These are phyloP conservation scores for Catharus fuscescens DNA, from an alignment of 2,113 vertebrate species.

Conservation along the genomic window DNA sequence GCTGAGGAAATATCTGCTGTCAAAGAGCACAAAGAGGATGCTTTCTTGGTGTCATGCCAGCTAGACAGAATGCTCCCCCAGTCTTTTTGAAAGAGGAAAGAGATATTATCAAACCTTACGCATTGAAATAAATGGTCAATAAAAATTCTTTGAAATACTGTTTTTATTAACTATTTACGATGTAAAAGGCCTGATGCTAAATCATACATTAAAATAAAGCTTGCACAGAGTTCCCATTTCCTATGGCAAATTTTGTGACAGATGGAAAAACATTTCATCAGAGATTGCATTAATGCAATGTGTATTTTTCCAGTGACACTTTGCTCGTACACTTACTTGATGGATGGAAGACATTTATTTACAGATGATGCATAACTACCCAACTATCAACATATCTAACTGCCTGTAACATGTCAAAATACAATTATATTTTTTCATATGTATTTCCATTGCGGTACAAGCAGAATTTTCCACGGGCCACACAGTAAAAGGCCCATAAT, in stretches of 20 bases:
- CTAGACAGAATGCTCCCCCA: neutral
- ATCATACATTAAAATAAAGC: conserved; percentile 14
- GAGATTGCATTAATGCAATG: neutral
- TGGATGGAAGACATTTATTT: conserved; percentile 35
- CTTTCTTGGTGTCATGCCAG: neutral
- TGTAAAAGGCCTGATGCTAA: neutral
- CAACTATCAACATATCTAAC: neutral
- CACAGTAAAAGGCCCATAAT: neutral
- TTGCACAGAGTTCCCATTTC: neutral
- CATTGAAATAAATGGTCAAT: neutral
- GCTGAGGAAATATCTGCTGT: rapidly evolving
- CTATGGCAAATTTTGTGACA: conserved; percentile 23
- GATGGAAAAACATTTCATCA: conserved; percentile 6
- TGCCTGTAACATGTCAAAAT: neutral
- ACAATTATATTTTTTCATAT: neutral
- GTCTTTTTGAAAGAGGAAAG: neutral
- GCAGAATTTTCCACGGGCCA: neutral
- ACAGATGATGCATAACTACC: neutral
- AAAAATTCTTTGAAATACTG: neutral
- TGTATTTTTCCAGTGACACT: conserved; percentile 32
- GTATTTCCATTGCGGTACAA: neutral
- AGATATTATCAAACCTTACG: neutral
- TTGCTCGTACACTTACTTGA: neutral
- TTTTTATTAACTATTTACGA: neutral
- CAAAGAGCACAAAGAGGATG: neutral